Conservation (phyloP, 1,140 invertebrate species). For the Diachasma alloeum region DNA sequence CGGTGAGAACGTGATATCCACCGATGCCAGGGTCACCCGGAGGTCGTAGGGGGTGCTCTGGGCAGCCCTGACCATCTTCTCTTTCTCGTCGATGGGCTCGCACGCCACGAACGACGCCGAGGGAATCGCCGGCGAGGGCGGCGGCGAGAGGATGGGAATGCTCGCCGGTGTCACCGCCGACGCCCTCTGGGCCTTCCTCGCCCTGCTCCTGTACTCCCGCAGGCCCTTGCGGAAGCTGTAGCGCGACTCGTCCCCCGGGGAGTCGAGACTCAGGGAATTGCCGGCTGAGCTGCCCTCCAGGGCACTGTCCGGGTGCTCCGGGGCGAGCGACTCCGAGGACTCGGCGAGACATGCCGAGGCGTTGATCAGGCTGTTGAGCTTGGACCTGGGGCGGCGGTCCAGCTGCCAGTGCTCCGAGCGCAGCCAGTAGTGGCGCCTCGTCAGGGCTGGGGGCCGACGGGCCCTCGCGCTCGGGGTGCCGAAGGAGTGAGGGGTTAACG, state of each 20-base stretch:
- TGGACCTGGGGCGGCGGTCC: slow-evolving; percentile 31
- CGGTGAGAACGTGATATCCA: slow-evolving; percentile 38
- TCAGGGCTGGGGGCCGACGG: slow-evolving; percentile 15
- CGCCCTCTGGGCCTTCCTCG: slow-evolving; percentile 23
- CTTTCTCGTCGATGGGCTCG: slow-evolving; percentile 40
- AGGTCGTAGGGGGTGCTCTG: slow-evolving; percentile 41
- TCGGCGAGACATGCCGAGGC: neutral
- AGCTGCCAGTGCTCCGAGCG: slow-evolving; percentile 40
- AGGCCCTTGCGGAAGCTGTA: slow-evolving; percentile 20
- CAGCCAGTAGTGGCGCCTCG: slow-evolving; percentile 40
- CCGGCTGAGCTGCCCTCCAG: slow-evolving; percentile 1
- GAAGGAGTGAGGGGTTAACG: slow-evolving; percentile 41
- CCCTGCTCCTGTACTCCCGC: slow-evolving; percentile 4
- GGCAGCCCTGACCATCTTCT: slow-evolving; percentile 42
- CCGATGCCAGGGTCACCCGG: neutral
- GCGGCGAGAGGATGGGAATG: slow-evolving; percentile 35
- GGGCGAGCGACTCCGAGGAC: neutral
- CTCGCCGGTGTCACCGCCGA: slow-evolving; percentile 41
- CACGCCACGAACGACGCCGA: slow-evolving; percentile 40
- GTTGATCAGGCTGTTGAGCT: slow-evolving; percentile 28
- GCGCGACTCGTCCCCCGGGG: neutral
- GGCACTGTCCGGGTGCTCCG: slow-evolving; percentile 11
- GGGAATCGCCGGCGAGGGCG: slow-evolving; percentile 46
- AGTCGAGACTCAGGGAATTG: slow-evolving; percentile 7
- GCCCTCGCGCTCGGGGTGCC: slow-evolving; percentile 19